phyloP scores from a whole-genome alignment of 2,113 vertebrate genomes.

The Calypte anna region DNA sequence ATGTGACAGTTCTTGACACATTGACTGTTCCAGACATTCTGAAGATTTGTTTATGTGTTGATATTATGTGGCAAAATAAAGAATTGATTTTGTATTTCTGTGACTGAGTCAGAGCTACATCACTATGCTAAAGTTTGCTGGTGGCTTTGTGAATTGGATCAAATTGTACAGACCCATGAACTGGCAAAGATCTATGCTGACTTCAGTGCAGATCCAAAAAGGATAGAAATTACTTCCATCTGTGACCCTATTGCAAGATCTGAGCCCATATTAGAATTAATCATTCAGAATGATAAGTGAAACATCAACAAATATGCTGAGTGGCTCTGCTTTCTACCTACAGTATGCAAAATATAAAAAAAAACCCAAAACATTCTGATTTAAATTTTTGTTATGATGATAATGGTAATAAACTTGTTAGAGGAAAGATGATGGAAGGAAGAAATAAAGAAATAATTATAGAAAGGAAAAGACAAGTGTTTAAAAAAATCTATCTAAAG shows the following conservation, averaged over 20 bases:
- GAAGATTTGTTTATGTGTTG: neutral
- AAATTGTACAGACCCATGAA: neutral
- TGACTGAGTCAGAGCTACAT: neutral
- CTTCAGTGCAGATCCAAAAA: neutral
- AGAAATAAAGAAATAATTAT: neutral
- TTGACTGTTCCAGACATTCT: neutral
- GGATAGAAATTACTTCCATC: neutral
- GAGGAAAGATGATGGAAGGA: neutral
- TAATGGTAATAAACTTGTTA: neutral
- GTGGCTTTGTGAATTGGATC: neutral
- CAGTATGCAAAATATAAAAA: neutral
- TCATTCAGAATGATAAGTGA: neutral
- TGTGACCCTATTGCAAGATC: neutral
- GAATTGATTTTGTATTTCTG: neutral
- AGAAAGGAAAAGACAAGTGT: neutral
- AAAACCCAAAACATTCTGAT: neutral
- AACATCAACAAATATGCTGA: neutral
- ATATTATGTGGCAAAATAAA: neutral
- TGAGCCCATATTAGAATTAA: neutral
- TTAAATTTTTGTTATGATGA: neutral
- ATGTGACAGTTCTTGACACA: neutral
- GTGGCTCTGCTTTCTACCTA: neutral
- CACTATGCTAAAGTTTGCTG: neutral
- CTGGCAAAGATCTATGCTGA: rapidly evolving
- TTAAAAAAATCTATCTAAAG: neutral